Evolutionary conservation across 2,888 invertebrate genomes (phyloP).

Genomic region (Fabriciana adippe): DNA sequence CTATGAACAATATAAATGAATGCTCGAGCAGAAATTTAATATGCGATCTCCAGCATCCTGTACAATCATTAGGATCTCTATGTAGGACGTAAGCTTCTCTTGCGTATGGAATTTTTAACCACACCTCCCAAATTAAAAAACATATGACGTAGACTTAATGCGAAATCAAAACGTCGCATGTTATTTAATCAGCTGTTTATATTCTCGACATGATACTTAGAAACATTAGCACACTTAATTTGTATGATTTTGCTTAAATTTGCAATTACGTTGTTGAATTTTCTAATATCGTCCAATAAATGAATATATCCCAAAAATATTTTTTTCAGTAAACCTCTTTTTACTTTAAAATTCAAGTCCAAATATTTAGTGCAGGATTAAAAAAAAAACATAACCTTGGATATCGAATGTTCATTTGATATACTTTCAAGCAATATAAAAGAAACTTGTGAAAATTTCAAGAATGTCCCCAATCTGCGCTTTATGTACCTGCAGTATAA

Average conservation of each 20-base stretch:
- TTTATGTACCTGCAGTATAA: constrained; percentile 1
- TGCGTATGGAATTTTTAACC: background rate
- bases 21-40: too few species aligned
- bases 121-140: background rate
- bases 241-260: constrained; percentile 7
- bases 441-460: constrained; percentile 9
- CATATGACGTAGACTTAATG: background rate
- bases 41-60: too few species aligned
- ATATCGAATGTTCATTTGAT: too few species aligned
- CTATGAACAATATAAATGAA: too few species aligned
- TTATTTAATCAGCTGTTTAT: constrained; percentile 9
- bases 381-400: too few species aligned
- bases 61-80: too few species aligned
- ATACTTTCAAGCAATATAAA: background rate
- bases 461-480: constrained; percentile 16
- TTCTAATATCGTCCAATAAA: background rate
- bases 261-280: background rate
- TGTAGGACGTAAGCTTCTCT: background rate
- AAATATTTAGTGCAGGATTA: too few species aligned
- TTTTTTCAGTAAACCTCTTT: too few species aligned
- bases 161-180: background rate
- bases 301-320: too few species aligned
- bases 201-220: background rate
- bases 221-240: constrained; percentile 1
- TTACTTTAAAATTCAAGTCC: too few species aligned